These are phyloP conservation scores for Meiosimyza platycephala DNA, from an alignment of 2,888 invertebrate genomes.

Conservation along the genomic window DNA sequence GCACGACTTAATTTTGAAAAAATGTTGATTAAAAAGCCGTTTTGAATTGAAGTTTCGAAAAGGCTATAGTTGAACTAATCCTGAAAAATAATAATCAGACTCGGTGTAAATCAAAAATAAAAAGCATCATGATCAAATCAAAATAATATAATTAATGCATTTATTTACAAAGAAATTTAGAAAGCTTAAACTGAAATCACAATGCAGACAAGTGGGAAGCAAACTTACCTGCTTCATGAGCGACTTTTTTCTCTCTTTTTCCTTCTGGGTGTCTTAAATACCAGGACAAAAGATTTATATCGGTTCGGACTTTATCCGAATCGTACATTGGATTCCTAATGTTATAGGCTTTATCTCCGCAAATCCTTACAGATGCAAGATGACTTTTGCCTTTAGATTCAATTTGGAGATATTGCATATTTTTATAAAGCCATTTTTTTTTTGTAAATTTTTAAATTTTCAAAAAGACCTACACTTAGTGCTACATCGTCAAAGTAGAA, in stretches of 20 bases:
- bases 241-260: conserved; percentile 52
- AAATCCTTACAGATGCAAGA: conserved; percentile 86
- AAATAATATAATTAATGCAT: not conserved
- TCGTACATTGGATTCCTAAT: conserved; percentile 77
- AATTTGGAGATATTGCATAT: conserved; percentile 43
- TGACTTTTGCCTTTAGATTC: conserved; percentile 77
- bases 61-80: too few species aligned
- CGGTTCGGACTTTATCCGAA: conserved; percentile 83
- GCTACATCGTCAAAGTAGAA: not conserved
- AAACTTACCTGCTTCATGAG: conserved; percentile 57
- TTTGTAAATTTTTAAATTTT: not conserved
- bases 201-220: not conserved
- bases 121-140: conserved; percentile 6
- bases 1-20: too few species aligned
- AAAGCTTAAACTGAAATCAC: conserved; percentile 17
- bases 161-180: conserved; percentile 17
- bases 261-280: conserved; percentile 84
- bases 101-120: not conserved
- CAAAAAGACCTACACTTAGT: not conserved
- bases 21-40: too few species aligned
- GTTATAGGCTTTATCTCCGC: conserved; percentile 82
- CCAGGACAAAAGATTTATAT: conserved; percentile 88
- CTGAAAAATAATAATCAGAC: conserved; percentile 1
- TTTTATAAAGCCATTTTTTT: conserved; percentile 27
- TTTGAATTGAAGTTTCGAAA: too few species aligned